phyloP scores from a whole-genome alignment of 2,888 invertebrate species.

The Unio delphinus region DNA sequence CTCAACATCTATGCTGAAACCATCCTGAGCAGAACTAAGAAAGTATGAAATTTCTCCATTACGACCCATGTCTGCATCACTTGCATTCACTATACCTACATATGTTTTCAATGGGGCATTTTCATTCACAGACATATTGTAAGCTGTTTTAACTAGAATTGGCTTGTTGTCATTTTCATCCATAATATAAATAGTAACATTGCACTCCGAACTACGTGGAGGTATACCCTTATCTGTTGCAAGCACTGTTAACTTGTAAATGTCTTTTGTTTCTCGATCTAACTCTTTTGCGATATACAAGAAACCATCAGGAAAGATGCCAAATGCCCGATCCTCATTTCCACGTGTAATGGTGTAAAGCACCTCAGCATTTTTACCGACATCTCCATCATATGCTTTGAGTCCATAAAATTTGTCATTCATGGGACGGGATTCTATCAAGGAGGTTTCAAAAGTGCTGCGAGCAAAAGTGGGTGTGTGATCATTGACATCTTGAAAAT shows the following conservation, averaged over 20 bases:
- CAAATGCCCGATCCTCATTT: conserved; percentile 88
- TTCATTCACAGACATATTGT: conserved; percentile 59
- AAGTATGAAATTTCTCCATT: conserved; percentile 94
- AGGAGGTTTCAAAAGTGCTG: conserved; percentile 91
- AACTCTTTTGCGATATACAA: conserved; percentile 88
- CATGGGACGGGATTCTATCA: conserved; percentile 90
- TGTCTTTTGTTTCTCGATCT: conserved; percentile 92
- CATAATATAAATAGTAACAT: conserved; percentile 88
- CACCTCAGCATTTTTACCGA: conserved; percentile 59
- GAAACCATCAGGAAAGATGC: conserved; percentile 94
- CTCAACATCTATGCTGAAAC: conserved; percentile 90
- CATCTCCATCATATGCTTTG: conserved; percentile 61
- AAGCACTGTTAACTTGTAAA: conserved; percentile 89
- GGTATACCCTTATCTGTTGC: conserved; percentile 80
- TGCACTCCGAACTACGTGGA: conserved; percentile 80
- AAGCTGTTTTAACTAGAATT: conserved; percentile 77
- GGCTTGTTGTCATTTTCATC: conserved; percentile 71
- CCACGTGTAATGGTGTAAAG: conserved; percentile 83
- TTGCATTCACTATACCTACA: conserved; percentile 71
- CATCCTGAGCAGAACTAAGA: conserved; percentile 77
- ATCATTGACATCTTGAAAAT: conserved; percentile 92
- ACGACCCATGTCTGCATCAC: conserved; percentile 88
- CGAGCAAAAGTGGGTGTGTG: conserved; percentile 95
- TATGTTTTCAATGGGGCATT: conserved; percentile 47
- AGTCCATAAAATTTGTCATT: conserved; percentile 79